These are phyloP conservation scores for Sarcophaga rosellei DNA, from an alignment of 2,888 invertebrate species.

Conservation along the genomic window DNA sequence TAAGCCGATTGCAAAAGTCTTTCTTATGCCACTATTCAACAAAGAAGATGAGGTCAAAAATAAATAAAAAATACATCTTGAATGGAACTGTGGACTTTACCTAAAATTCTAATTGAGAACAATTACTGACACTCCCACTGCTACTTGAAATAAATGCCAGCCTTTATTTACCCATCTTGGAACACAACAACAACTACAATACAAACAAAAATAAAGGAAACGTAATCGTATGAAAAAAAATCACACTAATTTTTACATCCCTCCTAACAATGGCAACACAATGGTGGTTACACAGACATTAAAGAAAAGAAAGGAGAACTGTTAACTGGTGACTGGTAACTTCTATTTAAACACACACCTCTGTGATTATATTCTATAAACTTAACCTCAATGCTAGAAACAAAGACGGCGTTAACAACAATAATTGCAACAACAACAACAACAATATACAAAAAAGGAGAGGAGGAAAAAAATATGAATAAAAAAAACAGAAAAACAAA, in stretches of 20 bases:
- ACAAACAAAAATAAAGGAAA: too few species aligned
- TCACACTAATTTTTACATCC: constrained; percentile 42
- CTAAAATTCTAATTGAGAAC: too few species aligned
- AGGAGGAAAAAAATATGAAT: constrained; percentile 5
- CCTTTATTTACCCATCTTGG: too few species aligned
- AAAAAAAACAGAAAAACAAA: constrained; percentile 37
- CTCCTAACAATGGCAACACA: constrained; percentile 28
- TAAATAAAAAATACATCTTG: too few species aligned
- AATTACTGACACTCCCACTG: too few species aligned
- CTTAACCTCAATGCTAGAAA: constrained; percentile 59
- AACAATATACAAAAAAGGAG: constrained; percentile 2
- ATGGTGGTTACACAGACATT: neutral
- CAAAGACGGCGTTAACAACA: constrained; percentile 21
- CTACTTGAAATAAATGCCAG: too few species aligned
- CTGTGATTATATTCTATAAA: constrained; percentile 56
- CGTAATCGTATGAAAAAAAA: neutral
- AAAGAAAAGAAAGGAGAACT: neutral
- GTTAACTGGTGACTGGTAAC: constrained; percentile 49
- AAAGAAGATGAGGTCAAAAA: too few species aligned
- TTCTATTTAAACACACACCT: constrained; percentile 60
- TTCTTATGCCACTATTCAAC: too few species aligned
- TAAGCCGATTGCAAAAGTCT: too few species aligned
- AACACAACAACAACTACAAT: too few species aligned
- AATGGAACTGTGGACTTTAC: too few species aligned
- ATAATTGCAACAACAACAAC: neutral